phyloP scores from a whole-genome alignment of 2,113 vertebrate genomes.

The Rhabdornis inornatus region DNA sequence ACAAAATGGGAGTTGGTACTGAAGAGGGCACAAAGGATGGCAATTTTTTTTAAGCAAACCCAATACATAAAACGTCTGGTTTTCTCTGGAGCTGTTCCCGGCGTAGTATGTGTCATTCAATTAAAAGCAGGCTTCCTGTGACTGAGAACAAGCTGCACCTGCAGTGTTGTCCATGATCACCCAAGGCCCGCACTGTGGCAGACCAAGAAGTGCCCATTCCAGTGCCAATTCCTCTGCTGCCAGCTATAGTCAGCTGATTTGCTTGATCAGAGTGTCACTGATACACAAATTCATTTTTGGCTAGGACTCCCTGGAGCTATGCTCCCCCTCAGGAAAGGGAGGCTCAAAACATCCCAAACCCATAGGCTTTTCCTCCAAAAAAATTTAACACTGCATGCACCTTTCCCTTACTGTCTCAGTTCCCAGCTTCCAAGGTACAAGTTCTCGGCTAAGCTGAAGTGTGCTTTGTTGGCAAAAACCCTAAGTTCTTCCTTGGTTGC shows the following conservation, averaged over 20 bases:
- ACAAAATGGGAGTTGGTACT: background rate
- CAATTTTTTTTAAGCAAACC: background rate
- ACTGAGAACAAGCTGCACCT: background rate
- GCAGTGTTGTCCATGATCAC: rapidly evolving
- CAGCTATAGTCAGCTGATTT: background rate
- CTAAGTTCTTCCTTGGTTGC: background rate
- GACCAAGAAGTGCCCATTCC: background rate
- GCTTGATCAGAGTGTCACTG: background rate
- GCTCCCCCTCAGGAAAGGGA: background rate
- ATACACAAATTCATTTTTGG: background rate
- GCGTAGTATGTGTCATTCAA: background rate
- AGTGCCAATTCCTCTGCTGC: background rate
- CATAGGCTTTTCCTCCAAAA: background rate
- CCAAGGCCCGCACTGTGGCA: background rate
- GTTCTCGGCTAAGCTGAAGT: background rate
- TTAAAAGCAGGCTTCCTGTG: background rate
- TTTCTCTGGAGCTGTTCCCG: background rate
- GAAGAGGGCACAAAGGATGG: background rate
- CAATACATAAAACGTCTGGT: background rate
- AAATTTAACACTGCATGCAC: background rate
- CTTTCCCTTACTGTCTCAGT: background rate
- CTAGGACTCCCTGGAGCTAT: background rate
- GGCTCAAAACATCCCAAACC: background rate
- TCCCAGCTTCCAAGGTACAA: background rate
- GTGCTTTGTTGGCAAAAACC: background rate